These are phyloP conservation scores for Sebastes oblongus DNA, from an alignment of 2,797 vertebrate species.

Conservation along the genomic window DNA sequence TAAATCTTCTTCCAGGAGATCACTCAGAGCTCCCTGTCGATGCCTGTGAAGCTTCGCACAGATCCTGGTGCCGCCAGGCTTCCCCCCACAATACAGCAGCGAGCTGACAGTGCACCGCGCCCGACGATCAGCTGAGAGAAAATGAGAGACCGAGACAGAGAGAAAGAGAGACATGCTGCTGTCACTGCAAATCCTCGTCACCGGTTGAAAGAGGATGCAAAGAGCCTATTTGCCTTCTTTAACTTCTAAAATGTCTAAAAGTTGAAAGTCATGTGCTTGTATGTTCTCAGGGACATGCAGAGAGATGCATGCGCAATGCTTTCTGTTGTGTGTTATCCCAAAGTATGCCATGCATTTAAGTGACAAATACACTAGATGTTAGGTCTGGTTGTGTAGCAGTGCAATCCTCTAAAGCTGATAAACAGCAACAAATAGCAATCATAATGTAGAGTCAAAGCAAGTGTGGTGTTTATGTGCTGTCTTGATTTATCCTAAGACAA, in stretches of 20 bases:
- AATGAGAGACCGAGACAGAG: slow-evolving; percentile 12
- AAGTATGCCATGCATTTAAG: slow-evolving; percentile 24
- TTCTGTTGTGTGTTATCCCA: slow-evolving; percentile 16
- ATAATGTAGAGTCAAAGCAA: neutral
- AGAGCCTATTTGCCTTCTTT: slow-evolving; percentile 30
- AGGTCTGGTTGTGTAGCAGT: neutral
- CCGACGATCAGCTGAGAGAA: slow-evolving; percentile 21
- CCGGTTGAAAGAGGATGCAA: slow-evolving; percentile 27
- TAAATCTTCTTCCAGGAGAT: slow-evolving; percentile 72
- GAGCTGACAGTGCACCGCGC: slow-evolving; percentile 14
- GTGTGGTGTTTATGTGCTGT: neutral
- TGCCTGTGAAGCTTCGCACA: slow-evolving; percentile 48
- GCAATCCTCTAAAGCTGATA: neutral
- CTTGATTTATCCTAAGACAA: neutral
- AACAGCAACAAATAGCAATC: neutral
- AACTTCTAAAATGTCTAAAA: slow-evolving; percentile 23
- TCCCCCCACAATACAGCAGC: slow-evolving; percentile 35
- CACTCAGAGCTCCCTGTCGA: slow-evolving; percentile 64
- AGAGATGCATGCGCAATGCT: neutral
- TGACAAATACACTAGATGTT: slow-evolving; percentile 3
- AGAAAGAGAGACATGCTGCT: slow-evolving; percentile 25
- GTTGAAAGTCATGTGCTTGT: slow-evolving; percentile 10
- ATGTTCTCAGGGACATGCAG: neutral
- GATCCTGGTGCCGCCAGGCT: slow-evolving; percentile 45
- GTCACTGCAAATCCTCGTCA: slow-evolving; percentile 33